phyloP scores from a whole-genome alignment of 1,140 invertebrate genomes.

The Pogonomyrmex californicus region DNA sequence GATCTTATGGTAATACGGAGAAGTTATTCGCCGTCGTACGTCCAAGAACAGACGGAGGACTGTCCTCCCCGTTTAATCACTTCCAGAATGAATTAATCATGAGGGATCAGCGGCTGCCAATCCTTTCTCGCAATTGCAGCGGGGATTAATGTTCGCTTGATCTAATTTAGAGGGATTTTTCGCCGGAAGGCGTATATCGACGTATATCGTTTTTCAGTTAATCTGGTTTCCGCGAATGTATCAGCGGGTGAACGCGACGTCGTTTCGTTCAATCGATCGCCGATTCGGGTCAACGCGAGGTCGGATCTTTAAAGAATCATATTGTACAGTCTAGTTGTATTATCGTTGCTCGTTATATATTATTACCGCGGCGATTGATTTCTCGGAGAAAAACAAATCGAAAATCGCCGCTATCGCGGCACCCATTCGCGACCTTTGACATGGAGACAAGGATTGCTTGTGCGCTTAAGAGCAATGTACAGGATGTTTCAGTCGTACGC shows the following conservation, averaged over 20 bases:
- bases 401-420: conserved; percentile 23
- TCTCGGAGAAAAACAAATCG: conserved; percentile 44
- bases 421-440: conserved; percentile 40
- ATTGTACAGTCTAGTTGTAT: conserved; percentile 23
- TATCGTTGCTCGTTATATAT: conserved; percentile 39
- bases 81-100: conserved; percentile 60
- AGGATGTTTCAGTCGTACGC: neutral
- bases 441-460: conserved; percentile 25
- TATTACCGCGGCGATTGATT: conserved; percentile 52
- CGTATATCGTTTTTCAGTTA: conserved; percentile 36
- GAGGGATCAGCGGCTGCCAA: conserved; percentile 50
- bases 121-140: conserved; percentile 32
- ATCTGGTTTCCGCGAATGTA: conserved; percentile 33
- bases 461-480: neutral
- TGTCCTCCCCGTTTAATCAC: conserved; percentile 52
- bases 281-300: conserved; percentile 3
- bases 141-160: conserved; percentile 30
- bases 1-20: conserved; percentile 45
- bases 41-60: conserved; percentile 39
- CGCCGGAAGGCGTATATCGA: neutral
- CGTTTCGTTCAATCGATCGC: conserved; percentile 30
- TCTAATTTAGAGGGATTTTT: conserved; percentile 44
- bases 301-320: conserved; percentile 20
- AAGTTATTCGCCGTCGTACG: neutral
- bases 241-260: neutral